Evolutionary conservation across 2,113 vertebrate species (phyloP), one percentile per base, ranked within the genome.

Genomic region (Channa argus): DNA sequence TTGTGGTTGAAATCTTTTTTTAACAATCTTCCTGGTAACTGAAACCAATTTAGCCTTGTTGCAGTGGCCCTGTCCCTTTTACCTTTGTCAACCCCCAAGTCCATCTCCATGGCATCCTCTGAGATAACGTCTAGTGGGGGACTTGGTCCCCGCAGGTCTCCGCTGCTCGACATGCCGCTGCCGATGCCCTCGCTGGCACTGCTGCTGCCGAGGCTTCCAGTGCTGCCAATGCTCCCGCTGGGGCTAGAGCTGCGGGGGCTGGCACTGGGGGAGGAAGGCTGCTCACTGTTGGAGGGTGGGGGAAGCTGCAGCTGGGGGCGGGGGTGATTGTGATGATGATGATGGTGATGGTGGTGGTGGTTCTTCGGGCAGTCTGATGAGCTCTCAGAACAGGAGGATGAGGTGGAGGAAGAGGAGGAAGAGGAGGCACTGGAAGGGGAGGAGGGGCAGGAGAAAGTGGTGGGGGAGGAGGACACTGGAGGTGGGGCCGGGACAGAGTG

Each of bases 81-180:
- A 89, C 90, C 90, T 86, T 85, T 87, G 38, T 86, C 82, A 0
- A 36, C 66, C 0, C 36, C 75, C 33, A 90, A 71, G 69, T 90
- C 88, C 88, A 86, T 89, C 80, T 91, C 88, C 86, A 91, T 88
- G 81, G 3, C 96, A n/a, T 88, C 97, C 76, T 98, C 97, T 0
- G 94, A 92, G 93, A 98, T 97, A 89, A 96, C 94, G 1, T 96
- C 94, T 53, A 95, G 94, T 3, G 89, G 77, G 0, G 94, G 89
- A 49, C 94, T 95, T 2, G 89, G 86, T 0, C 70, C 83, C 5
- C 83, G 81, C 0, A 56, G 79, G 4, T 87, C 86, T 1, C 71
- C 80, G 5, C 71, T 75, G 3, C 72, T 73, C 1, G 85, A 88
- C 13, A 24, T 56, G 36, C 76, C 77, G 15, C 82, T 86, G 63